A percentile compares a stretch with the other conserved stretches of the same genome.
Conservation (phyloP, 2,113 vertebrate genomes). For the Syngnathus scovelli region DNA sequence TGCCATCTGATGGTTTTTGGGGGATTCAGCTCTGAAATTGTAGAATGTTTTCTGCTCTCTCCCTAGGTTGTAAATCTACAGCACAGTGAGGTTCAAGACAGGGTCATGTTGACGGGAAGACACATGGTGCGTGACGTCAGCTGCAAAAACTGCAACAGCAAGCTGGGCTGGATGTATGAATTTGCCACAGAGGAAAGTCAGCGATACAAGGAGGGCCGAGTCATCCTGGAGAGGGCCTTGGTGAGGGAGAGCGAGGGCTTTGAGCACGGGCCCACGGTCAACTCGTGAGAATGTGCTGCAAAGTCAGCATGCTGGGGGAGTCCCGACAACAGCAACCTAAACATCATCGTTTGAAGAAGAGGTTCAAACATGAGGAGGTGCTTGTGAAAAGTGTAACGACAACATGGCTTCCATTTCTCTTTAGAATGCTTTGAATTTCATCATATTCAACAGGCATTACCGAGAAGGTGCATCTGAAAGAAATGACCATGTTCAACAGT, state of each 20-base stretch:
- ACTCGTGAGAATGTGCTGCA: conserved; percentile 72
- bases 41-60: neutral
- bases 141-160: conserved; percentile 99
- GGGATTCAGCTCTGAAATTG: neutral
- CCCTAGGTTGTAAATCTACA: conserved; percentile 93
- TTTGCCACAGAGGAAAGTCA: conserved; percentile 97
- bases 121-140: conserved; percentile 98
- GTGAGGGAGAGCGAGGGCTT: conserved; percentile 96
- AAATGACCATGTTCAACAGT: neutral
- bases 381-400: conserved; percentile 8
- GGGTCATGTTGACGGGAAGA: conserved; percentile 95
- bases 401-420: conserved; percentile 17
- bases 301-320: conserved; percentile 24
- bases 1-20: neutral
- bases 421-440: conserved; percentile 20
- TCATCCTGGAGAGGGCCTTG: conserved; percentile 92
- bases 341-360: conserved; percentile 15
- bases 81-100: conserved; percentile 96
- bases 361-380: conserved; percentile 9
- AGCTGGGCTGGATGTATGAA: conserved; percentile 98
- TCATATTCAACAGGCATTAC: conserved; percentile 8
- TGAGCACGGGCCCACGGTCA: conserved; percentile 83
- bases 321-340: conserved; percentile 19
- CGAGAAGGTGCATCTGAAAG: conserved; percentile 10
- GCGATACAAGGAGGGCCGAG: conserved; percentile 94